Evolutionary conservation across 2,797 vertebrate genomes (phyloP).

Genomic region (Calcarius lapponicus): DNA sequence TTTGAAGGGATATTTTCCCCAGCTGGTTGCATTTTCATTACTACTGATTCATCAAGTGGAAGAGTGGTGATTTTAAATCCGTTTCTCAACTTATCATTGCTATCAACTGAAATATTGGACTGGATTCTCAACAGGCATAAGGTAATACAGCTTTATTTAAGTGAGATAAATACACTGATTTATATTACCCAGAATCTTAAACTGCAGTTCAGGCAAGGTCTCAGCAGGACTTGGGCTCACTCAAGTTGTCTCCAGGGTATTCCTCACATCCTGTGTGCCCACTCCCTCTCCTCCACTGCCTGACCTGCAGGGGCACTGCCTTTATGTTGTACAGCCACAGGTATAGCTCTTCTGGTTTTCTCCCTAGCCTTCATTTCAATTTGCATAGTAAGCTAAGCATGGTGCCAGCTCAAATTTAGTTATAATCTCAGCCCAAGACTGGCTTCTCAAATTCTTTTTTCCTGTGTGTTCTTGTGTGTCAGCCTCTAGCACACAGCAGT

Average conservation of each 20-base stretch:
- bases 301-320: background rate
- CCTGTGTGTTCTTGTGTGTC: background rate
- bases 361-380: background rate
- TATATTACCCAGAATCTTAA: background rate
- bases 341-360: background rate
- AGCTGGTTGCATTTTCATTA: constrained; percentile 11
- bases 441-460: background rate
- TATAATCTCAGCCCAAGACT: background rate
- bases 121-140: background rate
- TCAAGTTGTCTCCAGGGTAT: background rate
- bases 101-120: background rate
- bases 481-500: background rate
- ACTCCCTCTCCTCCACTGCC: background rate
- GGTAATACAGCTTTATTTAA: background rate
- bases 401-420: background rate
- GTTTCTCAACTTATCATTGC: background rate
- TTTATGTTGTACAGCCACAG: background rate
- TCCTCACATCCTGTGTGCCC: background rate
- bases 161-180: background rate
- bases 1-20: constrained; percentile 4
- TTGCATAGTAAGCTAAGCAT: background rate
- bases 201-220: background rate
- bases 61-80: background rate
- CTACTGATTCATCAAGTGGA: background rate
- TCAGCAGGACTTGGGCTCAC: accelerated